phyloP scores from a whole-genome alignment of 2,113 vertebrate species.

The Dendrocopos noguchii region DNA sequence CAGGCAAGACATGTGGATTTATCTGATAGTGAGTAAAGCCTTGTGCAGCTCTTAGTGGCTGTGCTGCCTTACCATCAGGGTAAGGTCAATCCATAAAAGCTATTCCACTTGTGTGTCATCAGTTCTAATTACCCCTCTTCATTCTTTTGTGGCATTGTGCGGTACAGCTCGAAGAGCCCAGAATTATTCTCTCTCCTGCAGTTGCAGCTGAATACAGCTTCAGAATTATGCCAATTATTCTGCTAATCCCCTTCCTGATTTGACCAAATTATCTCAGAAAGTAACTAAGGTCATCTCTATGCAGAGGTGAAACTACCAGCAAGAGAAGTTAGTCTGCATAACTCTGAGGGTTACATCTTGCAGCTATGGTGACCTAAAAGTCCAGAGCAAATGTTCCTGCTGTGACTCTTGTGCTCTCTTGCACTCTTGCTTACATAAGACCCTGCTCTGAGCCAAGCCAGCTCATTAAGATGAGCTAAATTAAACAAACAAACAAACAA shows the following conservation, averaged over 20 bases:
- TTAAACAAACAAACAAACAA: neutral
- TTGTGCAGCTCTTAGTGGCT: neutral
- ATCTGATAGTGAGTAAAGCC: slow-evolving; percentile 7
- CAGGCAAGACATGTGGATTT: neutral
- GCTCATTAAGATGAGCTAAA: neutral
- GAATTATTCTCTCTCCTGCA: neutral
- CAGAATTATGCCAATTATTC: neutral
- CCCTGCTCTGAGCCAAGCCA: neutral
- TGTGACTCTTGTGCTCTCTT: neutral
- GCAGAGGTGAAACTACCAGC: neutral
- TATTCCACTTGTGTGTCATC: slow-evolving; percentile 18
- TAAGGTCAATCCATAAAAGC: neutral
- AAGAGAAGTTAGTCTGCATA: neutral
- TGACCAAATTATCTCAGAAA: neutral
- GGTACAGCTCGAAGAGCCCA: neutral
- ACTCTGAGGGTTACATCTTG: neutral
- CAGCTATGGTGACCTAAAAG: neutral
- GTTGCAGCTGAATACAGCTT: neutral
- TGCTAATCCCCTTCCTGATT: neutral
- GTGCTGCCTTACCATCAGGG: neutral
- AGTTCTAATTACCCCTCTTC: neutral
- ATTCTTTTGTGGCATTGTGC: neutral
- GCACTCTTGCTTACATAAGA: neutral
- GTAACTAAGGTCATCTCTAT: neutral
- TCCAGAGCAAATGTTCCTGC: neutral